These are phyloP conservation scores for Platyura marginata DNA, from an alignment of 1,140 invertebrate genomes.

Conservation along the genomic window DNA sequence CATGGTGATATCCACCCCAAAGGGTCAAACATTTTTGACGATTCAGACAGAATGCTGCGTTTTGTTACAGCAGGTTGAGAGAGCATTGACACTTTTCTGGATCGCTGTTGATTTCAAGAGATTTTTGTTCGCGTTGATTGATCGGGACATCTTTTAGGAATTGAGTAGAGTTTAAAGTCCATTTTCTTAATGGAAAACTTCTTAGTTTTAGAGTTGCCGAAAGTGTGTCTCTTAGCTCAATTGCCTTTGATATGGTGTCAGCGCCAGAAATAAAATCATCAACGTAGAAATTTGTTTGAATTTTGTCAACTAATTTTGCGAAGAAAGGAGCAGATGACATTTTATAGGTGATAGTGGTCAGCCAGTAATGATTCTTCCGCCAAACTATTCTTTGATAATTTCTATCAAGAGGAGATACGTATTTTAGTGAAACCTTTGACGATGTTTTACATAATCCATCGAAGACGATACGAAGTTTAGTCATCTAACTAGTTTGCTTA, in stretches of 20 bases:
- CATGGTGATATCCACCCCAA: not conserved
- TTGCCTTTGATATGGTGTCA: conserved; percentile 7
- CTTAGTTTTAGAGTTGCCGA: not conserved
- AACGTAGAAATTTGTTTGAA: conserved; percentile 24
- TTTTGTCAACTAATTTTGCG: conserved; percentile 11
- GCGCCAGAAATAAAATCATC: conserved; percentile 25
- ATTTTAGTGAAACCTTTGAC: too few relatives aligned
- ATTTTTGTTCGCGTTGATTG: too few relatives aligned
- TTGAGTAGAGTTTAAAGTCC: conserved; percentile 3
- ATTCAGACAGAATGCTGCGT: not conserved
- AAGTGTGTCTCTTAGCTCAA: not conserved
- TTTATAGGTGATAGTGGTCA: conserved; percentile 15
- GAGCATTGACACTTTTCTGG: not conserved
- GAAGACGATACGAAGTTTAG: too few relatives aligned
- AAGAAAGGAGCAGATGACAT: conserved; percentile 18
- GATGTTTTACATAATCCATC: too few relatives aligned
- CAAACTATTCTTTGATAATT: too few relatives aligned
- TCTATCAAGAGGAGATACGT: too few relatives aligned
- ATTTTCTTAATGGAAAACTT: conserved; percentile 6
- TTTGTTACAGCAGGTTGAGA: conserved; percentile 1
- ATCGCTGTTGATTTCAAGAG: too few relatives aligned
- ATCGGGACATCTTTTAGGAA: conserved; percentile 3
- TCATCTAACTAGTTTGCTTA: too few relatives aligned
- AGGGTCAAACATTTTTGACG: not conserved
- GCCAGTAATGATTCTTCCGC: too few relatives aligned